phyloP scores from a whole-genome alignment of 2,797 vertebrate species.

The Anguilla anguilla region DNA sequence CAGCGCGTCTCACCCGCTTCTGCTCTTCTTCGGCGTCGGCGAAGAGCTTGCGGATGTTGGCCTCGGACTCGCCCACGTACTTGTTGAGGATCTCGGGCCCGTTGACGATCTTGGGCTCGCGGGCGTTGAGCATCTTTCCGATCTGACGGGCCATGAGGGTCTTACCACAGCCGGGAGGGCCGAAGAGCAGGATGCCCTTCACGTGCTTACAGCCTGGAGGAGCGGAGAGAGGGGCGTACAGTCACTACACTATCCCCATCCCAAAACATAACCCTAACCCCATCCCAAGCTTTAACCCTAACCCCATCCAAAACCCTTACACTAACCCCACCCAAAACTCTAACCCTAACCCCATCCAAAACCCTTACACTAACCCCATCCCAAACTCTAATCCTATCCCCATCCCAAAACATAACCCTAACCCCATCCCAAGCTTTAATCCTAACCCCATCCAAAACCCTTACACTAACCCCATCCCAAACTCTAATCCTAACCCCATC shows the following conservation, averaged over 20 bases:
- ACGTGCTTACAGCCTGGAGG: conserved; percentile 93
- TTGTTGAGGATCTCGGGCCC: conserved; percentile 98
- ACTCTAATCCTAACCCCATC: too few relatives aligned
- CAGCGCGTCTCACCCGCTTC: conserved; percentile 79
- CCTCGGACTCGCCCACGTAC: conserved; percentile 95
- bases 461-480: too few relatives aligned
- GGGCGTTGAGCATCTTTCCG: conserved; percentile 96
- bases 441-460: too few relatives aligned
- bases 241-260: background rate
- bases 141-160: conserved; percentile 98
- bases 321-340: too few relatives aligned
- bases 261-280: background rate
- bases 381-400: too few relatives aligned
- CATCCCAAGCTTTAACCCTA: background rate
- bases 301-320: too few relatives aligned
- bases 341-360: too few relatives aligned
- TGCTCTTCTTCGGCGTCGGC: conserved; percentile 97
- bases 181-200: conserved; percentile 93
- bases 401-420: too few relatives aligned
- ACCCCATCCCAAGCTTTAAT: too few relatives aligned
- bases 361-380: too few relatives aligned
- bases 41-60: conserved; percentile 97
- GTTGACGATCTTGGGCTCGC: conserved; percentile 95
- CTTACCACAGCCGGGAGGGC: conserved; percentile 95
- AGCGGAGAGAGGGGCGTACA: conserved; percentile 12